phyloP scores from a whole-genome alignment of 2,888 invertebrate species.

The Copidosoma aretas region DNA sequence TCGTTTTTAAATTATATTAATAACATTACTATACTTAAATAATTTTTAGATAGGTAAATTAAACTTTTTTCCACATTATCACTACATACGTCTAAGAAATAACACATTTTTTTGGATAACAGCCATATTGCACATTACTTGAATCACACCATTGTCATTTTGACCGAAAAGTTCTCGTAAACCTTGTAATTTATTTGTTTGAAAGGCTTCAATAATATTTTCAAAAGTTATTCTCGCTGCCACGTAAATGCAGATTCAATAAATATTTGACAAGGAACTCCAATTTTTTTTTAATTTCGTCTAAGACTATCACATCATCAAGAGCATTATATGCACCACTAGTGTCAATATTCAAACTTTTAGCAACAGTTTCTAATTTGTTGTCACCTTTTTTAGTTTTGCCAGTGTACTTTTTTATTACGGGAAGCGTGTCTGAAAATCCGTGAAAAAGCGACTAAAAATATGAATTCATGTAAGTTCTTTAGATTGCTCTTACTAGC shows the following conservation, averaged over 20 bases:
- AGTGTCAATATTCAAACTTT: neutral
- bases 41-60: no score
- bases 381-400: conserved; percentile 13
- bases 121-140: conserved; percentile 3
- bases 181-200: conserved; percentile 13
- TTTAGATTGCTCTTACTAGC: conserved; percentile 22
- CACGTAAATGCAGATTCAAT: neutral
- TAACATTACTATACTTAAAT: no score
- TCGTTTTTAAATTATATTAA: no score
- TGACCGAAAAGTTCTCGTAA: conserved; percentile 3
- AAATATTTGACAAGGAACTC: neutral
- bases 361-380: conserved; percentile 15
- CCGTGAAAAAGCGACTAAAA: conserved; percentile 25
- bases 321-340: conserved; percentile 19
- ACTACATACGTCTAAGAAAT: neutral
- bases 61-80: no score
- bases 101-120: conserved; percentile 14
- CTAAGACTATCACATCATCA: conserved; percentile 21
- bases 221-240: conserved; percentile 9
- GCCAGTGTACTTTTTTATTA: conserved; percentile 11
- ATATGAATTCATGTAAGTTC: conserved; percentile 4
- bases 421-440: conserved; percentile 31
- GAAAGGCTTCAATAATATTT: conserved; percentile 3
- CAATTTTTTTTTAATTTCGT: neutral
- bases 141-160: conserved; percentile 11